Conservation (phyloP, 2,797 vertebrate genomes). For the Parauchenoglanis punctatus region DNA sequence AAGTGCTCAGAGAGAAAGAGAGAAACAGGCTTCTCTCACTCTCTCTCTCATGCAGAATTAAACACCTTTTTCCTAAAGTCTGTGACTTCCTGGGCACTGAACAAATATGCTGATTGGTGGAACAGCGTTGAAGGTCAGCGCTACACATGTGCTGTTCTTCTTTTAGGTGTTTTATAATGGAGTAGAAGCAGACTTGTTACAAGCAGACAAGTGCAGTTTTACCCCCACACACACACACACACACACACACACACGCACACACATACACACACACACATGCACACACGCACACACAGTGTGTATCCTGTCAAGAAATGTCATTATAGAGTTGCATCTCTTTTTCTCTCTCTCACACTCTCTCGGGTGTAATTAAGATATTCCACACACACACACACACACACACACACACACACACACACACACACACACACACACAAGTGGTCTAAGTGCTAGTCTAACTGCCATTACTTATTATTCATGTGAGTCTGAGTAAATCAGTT, state of each 20-base stretch:
- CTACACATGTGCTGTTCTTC: neutral
- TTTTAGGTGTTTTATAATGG: neutral
- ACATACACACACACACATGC: neutral
- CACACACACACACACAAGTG: neutral
- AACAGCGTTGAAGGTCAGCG: neutral
- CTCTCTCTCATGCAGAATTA: neutral
- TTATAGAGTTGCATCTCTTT: neutral
- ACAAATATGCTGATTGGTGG: neutral
- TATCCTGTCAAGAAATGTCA: neutral
- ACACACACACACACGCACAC: neutral
- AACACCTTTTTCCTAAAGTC: neutral
- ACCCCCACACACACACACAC: no score
- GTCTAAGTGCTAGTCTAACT: neutral
- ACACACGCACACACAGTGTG: slow-evolving; percentile 7
- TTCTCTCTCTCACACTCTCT: neutral
- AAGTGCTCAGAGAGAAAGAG: no score
- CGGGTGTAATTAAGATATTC: neutral
- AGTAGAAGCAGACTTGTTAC: neutral
- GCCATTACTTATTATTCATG: neutral
- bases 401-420: no score
- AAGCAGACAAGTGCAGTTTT: neutral
- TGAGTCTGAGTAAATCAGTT: neutral
- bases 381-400: neutral
- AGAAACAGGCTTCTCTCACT: neutral
- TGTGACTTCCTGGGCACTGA: neutral